These are phyloP conservation scores for Brachyopa scutellaris DNA, from an alignment of 2,888 invertebrate genomes.

Conservation along the genomic window DNA sequence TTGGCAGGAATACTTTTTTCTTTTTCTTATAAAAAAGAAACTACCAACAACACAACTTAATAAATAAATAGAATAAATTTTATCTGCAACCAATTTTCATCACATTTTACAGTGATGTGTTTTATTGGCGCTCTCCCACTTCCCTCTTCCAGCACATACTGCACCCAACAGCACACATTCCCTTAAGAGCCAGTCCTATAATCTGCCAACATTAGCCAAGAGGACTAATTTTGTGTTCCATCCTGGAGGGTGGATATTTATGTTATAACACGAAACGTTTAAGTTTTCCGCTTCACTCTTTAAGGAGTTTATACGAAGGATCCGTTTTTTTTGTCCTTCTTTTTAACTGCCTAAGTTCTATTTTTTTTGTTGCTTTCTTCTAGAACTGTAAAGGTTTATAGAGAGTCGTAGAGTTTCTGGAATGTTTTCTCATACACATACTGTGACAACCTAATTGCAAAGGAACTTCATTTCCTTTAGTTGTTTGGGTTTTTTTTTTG, in stretches of 20 bases:
- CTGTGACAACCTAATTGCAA: conserved; percentile 71
- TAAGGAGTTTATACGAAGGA: background rate
- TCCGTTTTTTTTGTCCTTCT: background rate
- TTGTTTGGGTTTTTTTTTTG: background rate
- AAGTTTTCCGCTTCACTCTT: conserved; percentile 46
- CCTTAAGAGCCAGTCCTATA: conserved; percentile 39
- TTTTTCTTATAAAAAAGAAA: background rate
- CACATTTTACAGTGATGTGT: conserved; percentile 52
- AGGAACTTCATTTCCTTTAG: conserved; percentile 60
- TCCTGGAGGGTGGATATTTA: conserved; percentile 14
- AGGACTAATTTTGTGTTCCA: conserved; percentile 58
- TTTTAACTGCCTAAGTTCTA: conserved; percentile 15
- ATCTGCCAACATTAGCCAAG: conserved; percentile 59
- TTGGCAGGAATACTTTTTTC: conserved; percentile 43
- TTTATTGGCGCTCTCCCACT: conserved; percentile 13
- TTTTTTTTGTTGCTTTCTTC: background rate
- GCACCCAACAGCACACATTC: conserved; percentile 1
- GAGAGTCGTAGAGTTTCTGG: conserved; percentile 46
- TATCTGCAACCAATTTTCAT: conserved; percentile 71
- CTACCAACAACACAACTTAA: background rate
- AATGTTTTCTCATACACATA: conserved; percentile 44
- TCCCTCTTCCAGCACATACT: conserved; percentile 3
- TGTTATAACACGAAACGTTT: conserved; percentile 52
- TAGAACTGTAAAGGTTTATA: conserved; percentile 39
- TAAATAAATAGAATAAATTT: conserved; percentile 56